Base-by-base conservation (phyloP, 2,797 vertebrate genomes). In the Macropodus opercularis region DNA sequence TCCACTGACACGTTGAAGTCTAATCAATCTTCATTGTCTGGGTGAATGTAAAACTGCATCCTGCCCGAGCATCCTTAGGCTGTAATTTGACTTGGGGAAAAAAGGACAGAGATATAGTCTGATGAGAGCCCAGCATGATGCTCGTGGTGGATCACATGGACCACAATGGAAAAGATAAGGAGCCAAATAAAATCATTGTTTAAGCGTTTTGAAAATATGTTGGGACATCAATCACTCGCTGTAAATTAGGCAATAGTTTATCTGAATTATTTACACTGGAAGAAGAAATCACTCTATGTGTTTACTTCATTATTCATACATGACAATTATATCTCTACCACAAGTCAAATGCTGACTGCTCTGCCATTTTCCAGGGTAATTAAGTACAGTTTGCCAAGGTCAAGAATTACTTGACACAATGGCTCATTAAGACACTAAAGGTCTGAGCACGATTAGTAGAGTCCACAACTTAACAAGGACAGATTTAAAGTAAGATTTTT, bases 11-110 rank as follows among this genome's bases (percentile, higher is more conserved):
- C 61, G 43, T 15, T 72, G 43, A 59, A 40, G 41, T 35, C 59
- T 62, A 69, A 77, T 72, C 75, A 69, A 77, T 83, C 46, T 57
- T 76, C 58, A 67, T 68, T 74, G 69, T 59, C 58, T 40, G 55
- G 26, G 50, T 57, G 52, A 64, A 75, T 77, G 70, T 49, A 71
- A 63, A 72, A 66, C 46, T 26, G 39, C 22, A 15, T 22, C 11
- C 32, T 48, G 69, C 55, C 57, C 44, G 43, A 55, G 48, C 47
- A 72, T 19, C 41, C 44, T 60, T 14, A 15, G 24, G 53, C 57
- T 59, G 61, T 49, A 69, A 67, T 78, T 69, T 59, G 42, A 65
- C 53, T 60, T 40, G 58, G 41, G 41, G 56, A 59, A 38, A 61
- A 59, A 65, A 76, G 74, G 47, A 75, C 52, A 78, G 15, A 31